Base-by-base conservation (phyloP, 1,140 invertebrate species). In the Diprion similis region DNA sequence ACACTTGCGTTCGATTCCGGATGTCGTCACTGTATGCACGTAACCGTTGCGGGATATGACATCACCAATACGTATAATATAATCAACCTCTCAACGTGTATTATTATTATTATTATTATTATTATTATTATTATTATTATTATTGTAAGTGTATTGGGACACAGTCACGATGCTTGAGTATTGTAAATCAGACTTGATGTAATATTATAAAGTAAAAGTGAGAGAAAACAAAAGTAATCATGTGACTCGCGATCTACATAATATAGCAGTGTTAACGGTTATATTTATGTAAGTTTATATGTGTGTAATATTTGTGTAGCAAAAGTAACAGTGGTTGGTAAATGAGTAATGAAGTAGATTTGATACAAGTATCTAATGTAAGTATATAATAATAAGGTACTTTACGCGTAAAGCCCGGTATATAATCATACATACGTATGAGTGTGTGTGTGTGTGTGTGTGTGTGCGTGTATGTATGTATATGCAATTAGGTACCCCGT, bases 381-480 rank as follows among this genome's bases (percentile, higher is more conserved):
- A 64, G 17, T 15, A 64, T 59, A 10, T 15, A 64, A 64, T 64
- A 64, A 70, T 80, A 85, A 85, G 83, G 84, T 87, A 87, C 84
- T 84, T 83, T 83, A 78, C 71, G 78, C 78, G 81, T 85, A 83
- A 86, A 86, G 82, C 81, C 84, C 83, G 80, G 81, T 83, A 81
- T 83, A 79, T 75, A 81, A 77, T 78, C 80, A 37, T 37, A 37
- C 24, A 78, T 77, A 77, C 81, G 84, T n/a, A 79, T 78, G 79
- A 85, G 83, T 78, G 79, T 78, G 79, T 78, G 72, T 83, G 74
- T 81, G 51, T 59, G 3, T 59, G 11, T 59, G 3, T 59, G 11
- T 8, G 3, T 59, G 11, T 59, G 11, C 8, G 11, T 59, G 51
- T 59, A 13, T 59, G 51, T 59, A 13, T 59, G 11, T n/a, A 13